Percentiles rank a stretch among this genome's conserved stretches.
phyloP scores from a whole-genome alignment of 2,113 vertebrate genomes.

The Sander vitreus region DNA sequence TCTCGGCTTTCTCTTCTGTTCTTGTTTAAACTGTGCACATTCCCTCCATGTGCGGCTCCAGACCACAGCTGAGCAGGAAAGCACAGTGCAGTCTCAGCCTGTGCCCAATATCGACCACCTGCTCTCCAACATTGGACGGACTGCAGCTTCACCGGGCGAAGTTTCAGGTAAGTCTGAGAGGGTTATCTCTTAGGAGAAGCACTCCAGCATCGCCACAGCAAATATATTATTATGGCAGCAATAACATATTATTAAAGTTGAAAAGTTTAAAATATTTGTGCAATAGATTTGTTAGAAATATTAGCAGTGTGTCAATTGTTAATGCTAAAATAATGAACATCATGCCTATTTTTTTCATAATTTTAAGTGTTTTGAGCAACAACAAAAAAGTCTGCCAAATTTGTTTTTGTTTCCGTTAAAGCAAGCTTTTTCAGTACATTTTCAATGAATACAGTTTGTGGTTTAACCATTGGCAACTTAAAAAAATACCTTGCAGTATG shows the following conservation, averaged over 20 bases:
- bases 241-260: background rate
- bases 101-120: conserved; percentile 99
- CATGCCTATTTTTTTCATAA: conserved; percentile 49
- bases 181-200: conserved; percentile 13
- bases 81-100: conserved; percentile 97
- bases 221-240: conserved; percentile 22
- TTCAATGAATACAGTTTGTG: conserved; percentile 45
- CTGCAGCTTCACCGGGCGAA: conserved; percentile 91
- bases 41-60: conserved; percentile 75
- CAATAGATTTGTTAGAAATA: conserved; percentile 25
- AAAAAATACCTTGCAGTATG: conserved; percentile 71
- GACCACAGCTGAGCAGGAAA: conserved; percentile 95
- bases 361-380: conserved; percentile 49
- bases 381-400: conserved; percentile 47
- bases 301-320: conserved; percentile 29
- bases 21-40: background rate
- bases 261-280: conserved; percentile 9
- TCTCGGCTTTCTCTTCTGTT: background rate
- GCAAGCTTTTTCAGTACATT: conserved; percentile 73
- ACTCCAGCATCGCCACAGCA: conserved; percentile 3
- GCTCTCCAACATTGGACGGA: conserved; percentile 98
- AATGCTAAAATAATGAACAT: conserved; percentile 43
- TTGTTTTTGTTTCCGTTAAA: conserved; percentile 47
- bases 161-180: conserved; percentile 93
- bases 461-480: conserved; percentile 58